A percentile compares a stretch with the other conserved stretches of the same genome.
Evolutionary conservation across 2,888 invertebrate genomes (phyloP).

Genomic region (Bedellia somnulentella): DNA sequence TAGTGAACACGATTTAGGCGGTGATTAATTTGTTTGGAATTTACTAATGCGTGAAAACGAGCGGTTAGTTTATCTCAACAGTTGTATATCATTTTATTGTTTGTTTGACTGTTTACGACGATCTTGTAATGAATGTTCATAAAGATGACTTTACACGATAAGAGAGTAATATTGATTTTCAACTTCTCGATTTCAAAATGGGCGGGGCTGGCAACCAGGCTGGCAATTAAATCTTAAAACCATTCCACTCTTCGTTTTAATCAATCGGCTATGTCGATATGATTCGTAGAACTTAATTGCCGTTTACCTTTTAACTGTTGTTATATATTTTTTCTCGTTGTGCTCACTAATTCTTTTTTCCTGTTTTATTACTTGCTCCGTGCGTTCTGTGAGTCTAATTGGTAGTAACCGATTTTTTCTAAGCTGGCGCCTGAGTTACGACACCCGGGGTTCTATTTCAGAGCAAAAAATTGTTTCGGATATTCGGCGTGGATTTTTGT

Average conservation of each 20-base stretch:
- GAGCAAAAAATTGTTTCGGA: slow-evolving; percentile 38
- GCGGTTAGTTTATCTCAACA: no score
- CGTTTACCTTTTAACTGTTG: slow-evolving; percentile 8
- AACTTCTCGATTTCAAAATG: slow-evolving; percentile 28
- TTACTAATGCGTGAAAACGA: no score
- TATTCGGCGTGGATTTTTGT: slow-evolving; percentile 44
- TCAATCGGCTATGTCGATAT: slow-evolving; percentile 31
- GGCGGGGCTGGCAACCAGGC: slow-evolving; percentile 35
- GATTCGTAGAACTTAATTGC: slow-evolving; percentile 18
- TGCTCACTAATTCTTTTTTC: neutral
- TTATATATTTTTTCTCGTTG: slow-evolving; percentile 5
- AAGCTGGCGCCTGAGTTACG: slow-evolving; percentile 31
- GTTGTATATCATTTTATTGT: no score
- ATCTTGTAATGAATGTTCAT: slow-evolving; percentile 48
- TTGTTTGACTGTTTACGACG: slow-evolving; percentile 39
- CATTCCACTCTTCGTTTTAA: slow-evolving; percentile 22
- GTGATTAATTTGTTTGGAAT: slow-evolving; percentile 23
- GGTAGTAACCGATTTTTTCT: slow-evolving; percentile 22
- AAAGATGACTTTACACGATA: slow-evolving; percentile 46
- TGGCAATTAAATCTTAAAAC: slow-evolving; percentile 49
- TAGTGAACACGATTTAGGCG: no score
- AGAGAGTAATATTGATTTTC: slow-evolving; percentile 47
- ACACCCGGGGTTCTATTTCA: slow-evolving; percentile 31
- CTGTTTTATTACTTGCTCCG: no score
- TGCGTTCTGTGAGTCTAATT: slow-evolving; percentile 22